Base-by-base conservation (phyloP, 2,888 invertebrate species). In the Phorcus lineatus region DNA sequence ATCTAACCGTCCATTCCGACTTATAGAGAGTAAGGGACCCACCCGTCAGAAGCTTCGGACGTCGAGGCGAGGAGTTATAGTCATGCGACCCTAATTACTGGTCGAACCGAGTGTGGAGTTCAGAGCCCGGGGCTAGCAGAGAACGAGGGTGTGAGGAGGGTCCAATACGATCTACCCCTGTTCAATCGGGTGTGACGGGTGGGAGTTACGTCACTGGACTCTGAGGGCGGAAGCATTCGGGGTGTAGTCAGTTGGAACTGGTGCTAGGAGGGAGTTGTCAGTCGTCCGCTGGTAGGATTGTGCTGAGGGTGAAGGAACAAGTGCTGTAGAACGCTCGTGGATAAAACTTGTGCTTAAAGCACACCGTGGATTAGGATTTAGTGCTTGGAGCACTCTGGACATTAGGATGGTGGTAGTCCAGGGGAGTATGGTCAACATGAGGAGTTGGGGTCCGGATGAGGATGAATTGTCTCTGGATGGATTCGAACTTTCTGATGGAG, bases 401-500 rank as follows among this genome's bases (percentile, higher is more conserved):
- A 16, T 13, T 16, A 24, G 4, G 17, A 62, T 62, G 24, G 62
- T 62, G 62, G 28, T 62, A 62, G 62, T 28, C 24, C 24, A 28
- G 28, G 17, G 28, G 62, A 62, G 16, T 28, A 62, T 62, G 62
- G 62, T 62, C 17, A 70, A 70, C 70, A 70, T 70, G 70, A 31
- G 70, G 36, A 40, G n/a, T 13, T 70, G 70, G 70, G 40, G 36
- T 17, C 31, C 36, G 4, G 47, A 47, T 47, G 70, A 70, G 70
- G 70, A 70, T 36, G 70, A 70, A 31, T 36, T 70, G 19, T 70
- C 70, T 17, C 70, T 70, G 16, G 70, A 70, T 70, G 70, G 70
- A 70, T 70, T 70, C 36, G 70, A 70, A 70, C 36, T 70, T 17
- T 70, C 70, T 4, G 70, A 70, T 36, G 40, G 40, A 19, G 70